Evolutionary conservation across 2,113 vertebrate genomes (phyloP), one percentile per base, ranked within the genome.

Genomic region (Columba janthina): DNA sequence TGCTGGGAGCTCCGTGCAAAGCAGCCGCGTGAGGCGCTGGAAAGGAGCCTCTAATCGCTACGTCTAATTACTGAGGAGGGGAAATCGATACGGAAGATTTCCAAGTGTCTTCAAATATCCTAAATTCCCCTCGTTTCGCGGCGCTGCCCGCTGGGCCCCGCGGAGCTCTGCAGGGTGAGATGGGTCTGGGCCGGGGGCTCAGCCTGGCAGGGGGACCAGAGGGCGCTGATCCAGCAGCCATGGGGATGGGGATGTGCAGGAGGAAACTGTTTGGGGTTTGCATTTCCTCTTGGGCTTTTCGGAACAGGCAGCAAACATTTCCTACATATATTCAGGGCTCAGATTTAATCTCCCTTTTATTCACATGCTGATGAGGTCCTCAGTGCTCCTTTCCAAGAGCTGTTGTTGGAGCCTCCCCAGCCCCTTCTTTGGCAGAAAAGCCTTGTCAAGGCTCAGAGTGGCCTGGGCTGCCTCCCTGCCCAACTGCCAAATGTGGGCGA

Each of bases 281-380:
- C 44, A 89, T 44, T 81, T 62, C 70, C 77, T 87, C 77, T 60
- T 42, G 5, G 46, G 56, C 75, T 88, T 83, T 76, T 88, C 85
- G 84, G 79, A 83, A 90, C 31, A 8, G 1, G 90, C 70, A 95
- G 75, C 32, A 89, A 92, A 96, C 79, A 64, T 84, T 93, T 93
- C 91, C 94, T 71, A 51, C 75, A 51, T 62, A 62, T 51, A 54
- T 86, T 42, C 82, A 34, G 79, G 64, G 56, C 83, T 65, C 42
- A 64, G 90, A 92, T 93, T 92, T 92, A 61, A 94, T 93, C 95
- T 93, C 46, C 40, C 51, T 34, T 69, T 83, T 42, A 70, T 92
- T 95, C 90, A 53, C 83, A 62, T 96, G 92, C 64, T 77, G 86
- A 90, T 86, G 93, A 93, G 86, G 64, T 81, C 46, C 60, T 40